Conservation (phyloP, 2,113 vertebrate genomes). For the Hymenochirus boettgeri region DNA sequence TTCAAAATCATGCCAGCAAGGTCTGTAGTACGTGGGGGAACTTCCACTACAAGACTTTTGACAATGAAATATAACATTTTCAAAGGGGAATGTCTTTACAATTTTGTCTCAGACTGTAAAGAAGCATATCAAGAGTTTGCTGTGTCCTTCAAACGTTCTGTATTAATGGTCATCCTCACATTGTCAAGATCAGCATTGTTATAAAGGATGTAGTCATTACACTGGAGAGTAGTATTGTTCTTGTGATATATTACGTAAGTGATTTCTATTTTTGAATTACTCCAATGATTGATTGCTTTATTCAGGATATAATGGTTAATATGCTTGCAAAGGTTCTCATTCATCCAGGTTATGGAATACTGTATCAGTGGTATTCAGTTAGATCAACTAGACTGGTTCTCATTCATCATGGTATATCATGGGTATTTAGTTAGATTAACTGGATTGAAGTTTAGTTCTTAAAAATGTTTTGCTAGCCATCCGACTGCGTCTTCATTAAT, state of each 20-base stretch:
- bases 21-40: slow-evolving; percentile 95
- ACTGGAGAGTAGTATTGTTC: slow-evolving; percentile 57
- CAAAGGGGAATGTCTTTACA: slow-evolving; percentile 82
- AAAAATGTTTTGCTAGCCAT: too few species aligned
- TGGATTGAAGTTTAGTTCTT: too few species aligned
- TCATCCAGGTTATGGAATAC: too few species aligned
- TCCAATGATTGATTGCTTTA: too few species aligned
- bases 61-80: slow-evolving; percentile 82
- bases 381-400: too few species aligned
- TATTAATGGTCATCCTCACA: slow-evolving; percentile 45
- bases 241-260: slow-evolving; percentile 75
- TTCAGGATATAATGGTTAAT: too few species aligned
- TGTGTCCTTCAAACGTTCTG: slow-evolving; percentile 71
- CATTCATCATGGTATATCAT: too few species aligned
- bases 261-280: too few species aligned
- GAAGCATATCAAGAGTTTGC: slow-evolving; percentile 76
- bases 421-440: too few species aligned
- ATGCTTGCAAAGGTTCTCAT: too few species aligned
- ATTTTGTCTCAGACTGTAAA: slow-evolving; percentile 82
- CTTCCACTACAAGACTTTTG: slow-evolving; percentile 89
- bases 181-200: slow-evolving; percentile 60
- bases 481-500: too few species aligned
- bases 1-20: slow-evolving; percentile 70
- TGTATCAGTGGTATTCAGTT: too few species aligned
- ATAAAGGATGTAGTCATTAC: slow-evolving; percentile 66